Conservation (phyloP, 2,888 invertebrate genomes). For the Dendrolimus pini region DNA sequence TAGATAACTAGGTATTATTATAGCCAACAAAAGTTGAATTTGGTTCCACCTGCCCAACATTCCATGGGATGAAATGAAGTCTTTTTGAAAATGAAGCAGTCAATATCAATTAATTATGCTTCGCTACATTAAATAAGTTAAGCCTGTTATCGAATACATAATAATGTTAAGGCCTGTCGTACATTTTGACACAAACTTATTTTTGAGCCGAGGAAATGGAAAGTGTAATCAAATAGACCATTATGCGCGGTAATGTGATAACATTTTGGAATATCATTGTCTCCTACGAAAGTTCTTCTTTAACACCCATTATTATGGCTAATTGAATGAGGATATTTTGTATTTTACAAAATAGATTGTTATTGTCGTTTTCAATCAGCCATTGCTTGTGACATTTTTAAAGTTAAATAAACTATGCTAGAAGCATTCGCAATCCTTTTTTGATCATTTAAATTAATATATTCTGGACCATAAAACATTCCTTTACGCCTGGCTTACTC, state of each 20-base stretch:
- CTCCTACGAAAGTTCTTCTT: no score
- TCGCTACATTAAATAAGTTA: background rate
- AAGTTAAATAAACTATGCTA: no score
- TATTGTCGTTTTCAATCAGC: no score
- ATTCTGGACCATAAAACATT: no score
- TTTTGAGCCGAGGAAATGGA: background rate
- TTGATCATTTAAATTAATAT: no score
- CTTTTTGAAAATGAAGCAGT: constrained; percentile 7
- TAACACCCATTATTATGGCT: background rate
- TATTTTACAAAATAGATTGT: no score
- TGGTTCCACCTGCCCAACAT: background rate
- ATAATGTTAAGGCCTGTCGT: background rate
- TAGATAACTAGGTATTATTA: background rate
- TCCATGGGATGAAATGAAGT: background rate
- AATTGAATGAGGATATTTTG: background rate
- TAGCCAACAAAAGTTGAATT: background rate
- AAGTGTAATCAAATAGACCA: background rate
- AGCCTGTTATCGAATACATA: background rate
- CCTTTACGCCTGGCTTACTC: no score
- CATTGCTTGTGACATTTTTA: no score
- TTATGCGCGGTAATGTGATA: background rate
- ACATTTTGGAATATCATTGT: background rate
- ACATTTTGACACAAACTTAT: background rate
- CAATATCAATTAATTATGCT: background rate
- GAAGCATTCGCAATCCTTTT: no score